Conservation (phyloP, 2,797 vertebrate genomes). For the Salarias fasciatus region DNA sequence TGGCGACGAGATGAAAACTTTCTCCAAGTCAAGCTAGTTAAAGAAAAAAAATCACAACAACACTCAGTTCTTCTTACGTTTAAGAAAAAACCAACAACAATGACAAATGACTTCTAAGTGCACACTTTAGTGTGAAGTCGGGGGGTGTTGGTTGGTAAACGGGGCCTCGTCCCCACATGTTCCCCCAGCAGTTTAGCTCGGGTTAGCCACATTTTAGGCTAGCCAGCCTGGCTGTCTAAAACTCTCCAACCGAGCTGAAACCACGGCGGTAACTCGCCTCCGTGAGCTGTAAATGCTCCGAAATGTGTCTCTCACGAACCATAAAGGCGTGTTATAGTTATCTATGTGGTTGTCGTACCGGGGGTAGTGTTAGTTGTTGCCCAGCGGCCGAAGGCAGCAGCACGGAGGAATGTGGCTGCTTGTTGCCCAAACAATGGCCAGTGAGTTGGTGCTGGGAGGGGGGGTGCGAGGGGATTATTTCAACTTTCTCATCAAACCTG, state of each 20-base stretch:
- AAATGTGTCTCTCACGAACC: accelerated
- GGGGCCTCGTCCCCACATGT: conserved; percentile 66
- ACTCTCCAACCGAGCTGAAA: conserved; percentile 42
- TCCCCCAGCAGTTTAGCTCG: conserved; percentile 59
- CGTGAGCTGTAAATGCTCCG: neutral
- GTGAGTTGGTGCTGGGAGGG: conserved; percentile 42
- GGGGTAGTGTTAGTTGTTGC: conserved; percentile 38
- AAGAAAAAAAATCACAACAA: neutral
- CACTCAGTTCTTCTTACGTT: accelerated
- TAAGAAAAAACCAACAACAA: neutral
- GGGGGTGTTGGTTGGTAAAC: neutral
- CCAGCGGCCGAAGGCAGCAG: conserved; percentile 60
- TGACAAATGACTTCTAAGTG: accelerated
- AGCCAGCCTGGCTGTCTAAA: conserved; percentile 55
- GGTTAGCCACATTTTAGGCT: conserved; percentile 74
- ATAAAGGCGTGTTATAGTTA: neutral
- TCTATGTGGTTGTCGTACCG: neutral
- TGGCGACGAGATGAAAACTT: conserved; percentile 67
- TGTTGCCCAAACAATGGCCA: conserved; percentile 81
- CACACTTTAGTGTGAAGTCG: neutral
- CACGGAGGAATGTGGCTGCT: conserved; percentile 77
- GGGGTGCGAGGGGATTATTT: conserved; percentile 28
- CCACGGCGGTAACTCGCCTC: conserved; percentile 11
- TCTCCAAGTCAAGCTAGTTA: conserved; percentile 25
- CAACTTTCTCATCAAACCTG: conserved; percentile 31